Base-by-base conservation (phyloP, 2,113 vertebrate species). In the Phasianus colchicus region DNA sequence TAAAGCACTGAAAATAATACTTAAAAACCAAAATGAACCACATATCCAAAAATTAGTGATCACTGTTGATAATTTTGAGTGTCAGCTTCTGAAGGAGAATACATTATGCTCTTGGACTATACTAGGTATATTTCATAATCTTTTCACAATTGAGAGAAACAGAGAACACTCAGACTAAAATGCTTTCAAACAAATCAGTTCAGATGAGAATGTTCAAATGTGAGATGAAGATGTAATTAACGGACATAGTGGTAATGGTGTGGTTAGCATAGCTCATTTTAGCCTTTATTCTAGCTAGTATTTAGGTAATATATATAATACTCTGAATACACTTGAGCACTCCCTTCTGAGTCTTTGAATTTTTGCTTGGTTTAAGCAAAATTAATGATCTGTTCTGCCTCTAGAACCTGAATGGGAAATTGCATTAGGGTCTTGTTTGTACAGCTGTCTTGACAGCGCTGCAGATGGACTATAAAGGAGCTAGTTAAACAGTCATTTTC, bases 311-410 rank as follows among this genome's bases (percentile, higher is more conserved):
- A 24, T 70, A 6, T 14, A 36, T 70, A 40, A 90, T 58, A 73
- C 16, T 88, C 55, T 76, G 83, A 85, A 73, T 54, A 40, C 13
- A 40, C 38, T 73, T 88, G 24, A 76, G 24, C 50, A 73, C 80
- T 86, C n/a, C 54, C 80, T 93, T 67, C 45, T 86, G 89, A 40
- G 20, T 83, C 25, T 80, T 73, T 88, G 60, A 90, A 36, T 77
- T 40, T 86, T 90, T 66, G 43, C 65, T 94, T 86, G 40, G 36
- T 77, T 80, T 92, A 61, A 77, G 4, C 6, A 86, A 92, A 94
- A 74, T 66, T 89, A 84, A 89, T 67, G 42, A 58, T 71, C 85
- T 82, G 27, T 78, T 84, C 77, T 78, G 13, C 55, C 76, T 89
- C 89, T 83, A 61, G 40, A 74, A 36, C 13, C 40, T 74, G 45